Base-by-base conservation (phyloP, 2,113 vertebrate species). In the Tyto alba region DNA sequence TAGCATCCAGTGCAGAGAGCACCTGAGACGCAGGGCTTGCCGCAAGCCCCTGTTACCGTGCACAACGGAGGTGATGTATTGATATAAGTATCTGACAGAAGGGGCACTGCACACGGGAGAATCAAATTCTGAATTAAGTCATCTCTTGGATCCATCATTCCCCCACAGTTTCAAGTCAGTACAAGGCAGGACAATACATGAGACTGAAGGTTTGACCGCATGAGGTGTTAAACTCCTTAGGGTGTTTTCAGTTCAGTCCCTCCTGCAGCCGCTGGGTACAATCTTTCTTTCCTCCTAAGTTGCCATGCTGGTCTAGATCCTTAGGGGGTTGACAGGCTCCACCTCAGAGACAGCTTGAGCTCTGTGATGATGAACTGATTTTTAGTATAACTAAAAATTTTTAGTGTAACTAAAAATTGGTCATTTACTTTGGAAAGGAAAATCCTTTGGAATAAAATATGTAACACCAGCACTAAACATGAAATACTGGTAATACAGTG, bases 401-500 rank as follows among this genome's bases (percentile, higher is more conserved):
- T 77, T 45, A 85, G 18, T 21, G 12, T 26, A 50, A 75, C 17
- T 76, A 56, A 93, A 93, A 91, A 38, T 50, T 12, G 13, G 69
- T 60, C 30, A 85, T 93, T 76, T 90, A 68, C 30, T 88, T 90
- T 82, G 85, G 85, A 94, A 91, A 85, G 77, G 43, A 94, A 89
- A 89, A 56, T 47, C 10, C 8, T 82, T 93, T 91, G 85, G 43
- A 76, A 85, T 83, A 89, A 75, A 95, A 87, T 69, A 50, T 26
- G 5, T 64, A 89, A 89, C 32, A 38, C n/a, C 26, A 75, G 43
- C 68, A 59, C 15, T 85, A 79, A 85, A 73, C 25, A 73, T 64
- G 30, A 94, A 88, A 77, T 76, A 88, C 10, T 66, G 38, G 34
- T 73, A 89, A 62, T 53, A 69, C 15, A 57, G 30, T 77, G 73